Evolutionary conservation across 2,888 invertebrate genomes (phyloP).

Genomic region (Hypomecis atomaria): DNA sequence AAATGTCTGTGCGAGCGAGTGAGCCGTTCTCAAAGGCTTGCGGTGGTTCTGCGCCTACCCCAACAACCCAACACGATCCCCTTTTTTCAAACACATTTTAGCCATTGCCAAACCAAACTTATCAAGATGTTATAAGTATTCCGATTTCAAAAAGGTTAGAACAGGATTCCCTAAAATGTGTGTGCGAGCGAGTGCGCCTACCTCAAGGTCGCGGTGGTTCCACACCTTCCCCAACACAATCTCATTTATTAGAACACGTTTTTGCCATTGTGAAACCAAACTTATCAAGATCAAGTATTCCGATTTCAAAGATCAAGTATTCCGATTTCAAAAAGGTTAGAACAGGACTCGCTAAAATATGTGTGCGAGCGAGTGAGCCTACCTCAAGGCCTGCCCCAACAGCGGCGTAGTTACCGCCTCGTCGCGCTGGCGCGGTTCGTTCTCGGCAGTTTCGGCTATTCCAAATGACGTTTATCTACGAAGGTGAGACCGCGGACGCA

Average conservation of each 20-base stretch:
- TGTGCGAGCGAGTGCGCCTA: constrained; percentile 18
- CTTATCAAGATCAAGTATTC: too few species aligned
- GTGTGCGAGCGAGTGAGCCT: constrained; percentile 18
- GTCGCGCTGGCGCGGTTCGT: constrained; percentile 47
- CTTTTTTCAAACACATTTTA: too few species aligned
- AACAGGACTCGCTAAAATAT: too few species aligned
- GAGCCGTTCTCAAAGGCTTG: constrained; percentile 29
- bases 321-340: too few species aligned
- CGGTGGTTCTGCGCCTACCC: constrained; percentile 54
- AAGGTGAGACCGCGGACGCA: constrained; percentile 78
- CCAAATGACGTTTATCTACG: constrained; percentile 78
- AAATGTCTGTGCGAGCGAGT: not conserved
- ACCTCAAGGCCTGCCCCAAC: constrained; percentile 53
- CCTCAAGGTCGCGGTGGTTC: constrained; percentile 19
- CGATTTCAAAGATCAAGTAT: too few species aligned
- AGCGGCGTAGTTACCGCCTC: constrained; percentile 58
- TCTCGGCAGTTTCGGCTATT: constrained; percentile 59
- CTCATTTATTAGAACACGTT: too few species aligned
- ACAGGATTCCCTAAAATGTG: too few species aligned
- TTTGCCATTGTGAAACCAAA: too few species aligned
- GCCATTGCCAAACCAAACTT: too few species aligned
- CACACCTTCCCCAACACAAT: constrained; percentile 60
- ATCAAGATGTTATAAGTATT: too few species aligned
- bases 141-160: too few species aligned
- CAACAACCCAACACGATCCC: constrained; percentile 45